Conservation (phyloP, 2,888 invertebrate genomes). For the Microctonus aethiopoides region DNA sequence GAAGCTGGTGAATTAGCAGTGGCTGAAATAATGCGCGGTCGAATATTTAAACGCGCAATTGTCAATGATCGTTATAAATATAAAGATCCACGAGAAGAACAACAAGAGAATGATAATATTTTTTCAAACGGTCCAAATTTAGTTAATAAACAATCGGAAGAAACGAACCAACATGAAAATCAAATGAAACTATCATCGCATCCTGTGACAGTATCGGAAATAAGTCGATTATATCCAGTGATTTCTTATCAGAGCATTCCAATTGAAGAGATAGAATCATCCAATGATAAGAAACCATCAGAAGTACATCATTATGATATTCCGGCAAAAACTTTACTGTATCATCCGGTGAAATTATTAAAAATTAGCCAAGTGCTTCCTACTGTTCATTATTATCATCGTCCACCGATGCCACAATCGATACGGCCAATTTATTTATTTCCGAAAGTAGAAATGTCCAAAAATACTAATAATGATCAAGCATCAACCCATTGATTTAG, state of each 20-base stretch:
- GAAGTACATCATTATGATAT: background rate
- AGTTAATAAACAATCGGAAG: background rate
- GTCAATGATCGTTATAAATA: slow-evolving; percentile 15
- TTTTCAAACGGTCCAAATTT: background rate
- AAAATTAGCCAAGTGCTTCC: slow-evolving; percentile 18
- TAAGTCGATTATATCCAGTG: background rate
- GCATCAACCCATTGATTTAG: background rate
- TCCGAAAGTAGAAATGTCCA: slow-evolving; percentile 11
- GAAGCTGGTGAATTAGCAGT: slow-evolving; percentile 42
- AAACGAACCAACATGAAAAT: background rate
- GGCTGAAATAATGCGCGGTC: slow-evolving; percentile 31
- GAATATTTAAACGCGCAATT: slow-evolving; percentile 18
- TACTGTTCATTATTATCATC: slow-evolving; percentile 19
- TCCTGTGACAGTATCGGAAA: slow-evolving; percentile 5
- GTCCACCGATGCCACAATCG: background rate
- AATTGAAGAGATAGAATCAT: background rate
- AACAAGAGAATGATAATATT: background rate
- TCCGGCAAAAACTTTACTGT: background rate
- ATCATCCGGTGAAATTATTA: slow-evolving; percentile 14
- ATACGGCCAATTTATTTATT: background rate
- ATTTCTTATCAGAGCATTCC: background rate
- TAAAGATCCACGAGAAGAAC: background rate
- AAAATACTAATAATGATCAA: background rate
- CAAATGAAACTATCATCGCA: background rate
- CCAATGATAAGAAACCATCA: background rate